Conservation (phyloP, 2,113 vertebrate genomes). For the Tenrec ecaudatus region DNA sequence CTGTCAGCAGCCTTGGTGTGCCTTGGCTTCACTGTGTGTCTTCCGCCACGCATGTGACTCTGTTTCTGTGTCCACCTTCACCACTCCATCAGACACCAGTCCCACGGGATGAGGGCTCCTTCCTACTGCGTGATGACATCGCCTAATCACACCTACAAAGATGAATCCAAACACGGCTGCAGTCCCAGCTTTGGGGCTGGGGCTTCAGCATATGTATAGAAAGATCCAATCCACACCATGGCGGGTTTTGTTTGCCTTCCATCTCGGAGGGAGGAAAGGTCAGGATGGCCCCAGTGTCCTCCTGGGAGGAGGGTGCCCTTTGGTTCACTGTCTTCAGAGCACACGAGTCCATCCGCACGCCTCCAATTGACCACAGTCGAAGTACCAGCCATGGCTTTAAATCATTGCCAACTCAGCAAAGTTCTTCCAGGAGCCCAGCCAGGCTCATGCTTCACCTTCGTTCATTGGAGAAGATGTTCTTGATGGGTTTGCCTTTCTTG, state of each 20-base stretch:
- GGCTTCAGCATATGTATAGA: background rate
- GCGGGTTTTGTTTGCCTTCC: background rate
- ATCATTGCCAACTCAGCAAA: background rate
- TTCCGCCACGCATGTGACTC: background rate
- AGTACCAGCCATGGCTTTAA: background rate
- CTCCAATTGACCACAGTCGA: background rate
- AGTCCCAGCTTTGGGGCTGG: background rate
- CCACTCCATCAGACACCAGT: background rate
- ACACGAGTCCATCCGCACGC: background rate
- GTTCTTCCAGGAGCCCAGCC: background rate
- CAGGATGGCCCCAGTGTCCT: background rate
- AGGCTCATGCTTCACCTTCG: background rate
- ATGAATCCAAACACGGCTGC: background rate
- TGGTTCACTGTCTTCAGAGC: background rate
- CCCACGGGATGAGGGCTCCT: background rate
- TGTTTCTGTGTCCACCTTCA: background rate
- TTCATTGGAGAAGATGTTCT: conserved; percentile 32
- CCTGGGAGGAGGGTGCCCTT: background rate
- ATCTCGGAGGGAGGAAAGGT: background rate
- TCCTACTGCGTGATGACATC: background rate
- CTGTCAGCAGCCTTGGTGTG: background rate
- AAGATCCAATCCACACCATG: background rate
- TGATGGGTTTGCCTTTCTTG: background rate
- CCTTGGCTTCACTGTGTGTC: too few species aligned
- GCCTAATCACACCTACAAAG: background rate